Base-by-base conservation (phyloP, 2,888 invertebrate genomes). In the Autographa pulchrina region DNA sequence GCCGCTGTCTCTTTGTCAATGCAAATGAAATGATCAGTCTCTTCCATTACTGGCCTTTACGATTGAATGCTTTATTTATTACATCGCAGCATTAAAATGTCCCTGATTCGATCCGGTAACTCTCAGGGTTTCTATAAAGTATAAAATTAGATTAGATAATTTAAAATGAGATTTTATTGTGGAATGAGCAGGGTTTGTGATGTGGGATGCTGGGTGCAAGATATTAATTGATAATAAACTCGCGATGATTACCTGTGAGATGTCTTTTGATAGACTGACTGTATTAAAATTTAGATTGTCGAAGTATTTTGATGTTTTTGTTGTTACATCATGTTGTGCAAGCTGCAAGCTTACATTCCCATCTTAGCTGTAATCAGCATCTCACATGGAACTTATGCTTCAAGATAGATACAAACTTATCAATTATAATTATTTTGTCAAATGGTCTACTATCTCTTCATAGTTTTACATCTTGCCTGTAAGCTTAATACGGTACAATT, bases 111-210 rank as follows among this genome's bases (percentile, higher is more conserved):
- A 74, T 79, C 35, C 80, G 85, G 72, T 38, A 52, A 52, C 68
- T 70, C 68, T 70, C 65, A 68, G 41, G 25, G 72, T 71, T 59
- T 58, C 70, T 67, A 61, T 66, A 70, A 84, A 78, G 62, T 67
- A 81, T 78, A 38, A 81, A 78, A 78, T 81, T 78, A 82, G 78
- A 78, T 78, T 78, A 81, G 74, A 78, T 78, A 73, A 81, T 69
- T 69, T 11, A 54, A 81, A 77, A 81, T 62, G 38, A 68, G 59
- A 14, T 67, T 81, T 81, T 66, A 78, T 66, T 61, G 61, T 48
- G n/a, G 43, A 65, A 62, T 70, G 65, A 65, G 69, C 25, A 38
- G 9, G 35, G 38, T 38, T n/a, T 7, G 52, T 67, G 78, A 68
- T 38, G 66, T 52, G 59, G 78, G 43, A 32, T 31, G 56, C 56